A percentile compares a stretch with the other conserved stretches of the same genome.
Evolutionary conservation across 1,140 invertebrate genomes (phyloP).

Genomic region (Drosophila seguyi): DNA sequence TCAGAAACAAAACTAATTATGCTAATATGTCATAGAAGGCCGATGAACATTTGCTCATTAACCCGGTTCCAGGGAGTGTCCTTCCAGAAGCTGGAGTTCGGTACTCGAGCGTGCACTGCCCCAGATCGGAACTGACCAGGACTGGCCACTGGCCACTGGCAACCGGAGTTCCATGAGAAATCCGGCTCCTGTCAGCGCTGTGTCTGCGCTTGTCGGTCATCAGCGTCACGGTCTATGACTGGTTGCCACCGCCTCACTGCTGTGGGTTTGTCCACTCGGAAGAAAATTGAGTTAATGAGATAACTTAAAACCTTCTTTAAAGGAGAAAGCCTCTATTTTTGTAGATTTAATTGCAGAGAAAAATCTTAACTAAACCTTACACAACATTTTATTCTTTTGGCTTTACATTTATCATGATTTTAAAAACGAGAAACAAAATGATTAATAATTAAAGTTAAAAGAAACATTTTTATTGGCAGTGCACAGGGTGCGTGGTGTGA

Average conservation of each 20-base stretch:
- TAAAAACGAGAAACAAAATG: background rate
- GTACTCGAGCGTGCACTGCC: background rate
- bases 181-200: slow-evolving; percentile 29
- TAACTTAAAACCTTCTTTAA: background rate
- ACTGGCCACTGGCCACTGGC: background rate
- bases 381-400: background rate
- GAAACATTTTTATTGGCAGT: background rate
- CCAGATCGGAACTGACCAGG: background rate
- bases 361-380: background rate
- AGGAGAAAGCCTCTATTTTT: background rate
- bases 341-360: background rate
- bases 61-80: slow-evolving; percentile 6
- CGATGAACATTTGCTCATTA: slow-evolving; percentile 52
- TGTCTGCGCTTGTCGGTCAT: slow-evolving; percentile 53
- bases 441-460: no score
- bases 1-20: slow-evolving; percentile 32
- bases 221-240: slow-evolving; percentile 48
- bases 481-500: background rate
- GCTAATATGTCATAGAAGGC: slow-evolving; percentile 56
- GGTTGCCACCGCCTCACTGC: background rate
- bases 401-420: no score
- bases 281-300: background rate
- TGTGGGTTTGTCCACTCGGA: slow-evolving; percentile 4
- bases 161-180: slow-evolving; percentile 2
- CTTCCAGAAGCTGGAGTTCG: background rate